Percentiles rank a stretch among this genome's conserved stretches.
Evolutionary conservation across 2,797 vertebrate species (phyloP).

Genomic region (Harpia harpyja): DNA sequence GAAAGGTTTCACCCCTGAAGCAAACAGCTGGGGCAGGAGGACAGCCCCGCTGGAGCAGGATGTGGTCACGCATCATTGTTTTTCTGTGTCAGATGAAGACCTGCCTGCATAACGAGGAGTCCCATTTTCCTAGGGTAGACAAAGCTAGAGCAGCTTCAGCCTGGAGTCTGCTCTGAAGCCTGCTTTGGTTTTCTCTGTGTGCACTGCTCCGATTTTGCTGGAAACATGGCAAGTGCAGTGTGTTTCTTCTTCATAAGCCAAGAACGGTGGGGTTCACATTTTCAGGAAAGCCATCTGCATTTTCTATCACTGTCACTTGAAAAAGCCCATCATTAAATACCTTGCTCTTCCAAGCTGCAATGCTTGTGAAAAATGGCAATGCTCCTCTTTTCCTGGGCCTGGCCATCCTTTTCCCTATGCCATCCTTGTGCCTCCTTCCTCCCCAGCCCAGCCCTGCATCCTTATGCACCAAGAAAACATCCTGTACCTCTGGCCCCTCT

Average conservation of each 20-base stretch:
- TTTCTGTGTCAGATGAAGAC: neutral
- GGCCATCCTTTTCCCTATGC: neutral
- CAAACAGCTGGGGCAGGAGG: neutral
- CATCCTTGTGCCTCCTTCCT: neutral
- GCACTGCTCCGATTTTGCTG: neutral
- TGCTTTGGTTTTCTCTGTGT: neutral
- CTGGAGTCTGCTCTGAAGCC: neutral
- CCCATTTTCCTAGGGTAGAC: neutral
- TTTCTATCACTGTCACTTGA: neutral
- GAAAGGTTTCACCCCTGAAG: neutral
- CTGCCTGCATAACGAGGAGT: rapidly evolving
- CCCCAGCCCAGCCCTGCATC: neutral
- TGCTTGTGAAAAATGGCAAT: neutral
- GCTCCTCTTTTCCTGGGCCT: neutral
- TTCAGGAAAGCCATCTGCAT: neutral
- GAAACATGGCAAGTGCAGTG: neutral
- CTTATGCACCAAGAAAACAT: neutral
- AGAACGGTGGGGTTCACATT: neutral
- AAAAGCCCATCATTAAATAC: neutral
- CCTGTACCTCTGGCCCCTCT: neutral
- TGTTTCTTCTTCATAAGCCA: neutral
- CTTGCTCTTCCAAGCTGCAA: neutral
- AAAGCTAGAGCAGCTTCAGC: neutral
- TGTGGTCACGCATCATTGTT: neutral
- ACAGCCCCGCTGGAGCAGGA: neutral